phyloP scores from a whole-genome alignment of 2,113 vertebrate genomes.

The Odocoileus hemionus region DNA sequence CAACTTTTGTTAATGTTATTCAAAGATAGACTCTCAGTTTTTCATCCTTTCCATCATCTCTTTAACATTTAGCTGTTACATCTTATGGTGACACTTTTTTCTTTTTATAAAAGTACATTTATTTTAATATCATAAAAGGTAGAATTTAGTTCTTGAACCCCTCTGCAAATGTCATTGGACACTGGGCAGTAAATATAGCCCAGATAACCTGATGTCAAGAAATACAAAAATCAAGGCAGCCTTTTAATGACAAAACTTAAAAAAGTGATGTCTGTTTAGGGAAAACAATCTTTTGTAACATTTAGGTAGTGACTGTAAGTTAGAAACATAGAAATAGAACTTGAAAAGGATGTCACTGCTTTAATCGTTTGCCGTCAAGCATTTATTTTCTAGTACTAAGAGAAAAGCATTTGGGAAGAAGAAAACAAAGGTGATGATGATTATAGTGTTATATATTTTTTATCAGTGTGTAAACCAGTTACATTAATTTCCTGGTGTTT shows the following conservation, averaged over 20 bases:
- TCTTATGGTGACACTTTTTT: not conserved
- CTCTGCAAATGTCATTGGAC: conserved; percentile 81
- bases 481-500: not conserved
- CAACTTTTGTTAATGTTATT: not conserved
- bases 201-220: conserved; percentile 77
- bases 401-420: not conserved
- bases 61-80: conserved; percentile 2
- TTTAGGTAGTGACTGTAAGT: conserved; percentile 17
- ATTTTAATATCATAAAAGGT: conserved; percentile 42
- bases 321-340: conserved; percentile 5
- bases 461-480: not conserved
- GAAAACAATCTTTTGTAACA: not conserved
- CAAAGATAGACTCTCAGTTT: not conserved
- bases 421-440: not conserved
- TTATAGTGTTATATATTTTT: not conserved
- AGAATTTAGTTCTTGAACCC: conserved; percentile 70
- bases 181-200: conserved; percentile 69
- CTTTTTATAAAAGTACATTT: conserved; percentile 36
- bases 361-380: not conserved
- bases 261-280: not conserved
- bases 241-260: conserved; percentile 47
- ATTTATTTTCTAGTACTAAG: not conserved
- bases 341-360: not conserved
- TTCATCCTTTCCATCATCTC: not conserved
- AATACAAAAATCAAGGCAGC: conserved; percentile 75